phyloP scores from a whole-genome alignment of 2,888 invertebrate genomes.

The Dryadula phaetusa region DNA sequence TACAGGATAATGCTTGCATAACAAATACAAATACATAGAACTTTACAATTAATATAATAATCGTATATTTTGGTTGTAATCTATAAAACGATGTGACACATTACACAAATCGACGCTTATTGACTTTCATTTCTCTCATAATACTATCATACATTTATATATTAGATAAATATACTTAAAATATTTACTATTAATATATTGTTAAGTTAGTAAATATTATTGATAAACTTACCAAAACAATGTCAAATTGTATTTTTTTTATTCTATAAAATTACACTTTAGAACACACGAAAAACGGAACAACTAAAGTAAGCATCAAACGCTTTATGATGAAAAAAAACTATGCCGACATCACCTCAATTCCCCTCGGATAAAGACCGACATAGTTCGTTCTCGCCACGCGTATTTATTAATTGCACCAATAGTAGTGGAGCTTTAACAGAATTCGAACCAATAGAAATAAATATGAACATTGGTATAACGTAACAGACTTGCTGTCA shows the following conservation, averaged over 20 bases:
- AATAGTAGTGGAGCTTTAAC: constrained; percentile 34
- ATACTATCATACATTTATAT: constrained; percentile 40
- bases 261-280: constrained; percentile 56
- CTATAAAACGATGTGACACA: constrained; percentile 27
- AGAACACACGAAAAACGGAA: constrained; percentile 73
- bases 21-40: neutral
- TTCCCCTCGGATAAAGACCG: constrained; percentile 67
- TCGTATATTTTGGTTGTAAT: constrained; percentile 5
- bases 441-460: constrained; percentile 47
- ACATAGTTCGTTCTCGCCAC: constrained; percentile 63
- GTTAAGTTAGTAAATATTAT: constrained; percentile 24
- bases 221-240: constrained; percentile 76
- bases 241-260: constrained; percentile 64
- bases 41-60: constrained; percentile 1
- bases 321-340: constrained; percentile 72
- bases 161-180: constrained; percentile 39
- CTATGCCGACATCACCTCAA: constrained; percentile 66
- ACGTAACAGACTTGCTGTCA: constrained; percentile 64
- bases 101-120: constrained; percentile 55
- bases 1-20: neutral
- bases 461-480: constrained; percentile 42
- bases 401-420: constrained; percentile 44
- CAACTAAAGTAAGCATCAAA: constrained; percentile 72
- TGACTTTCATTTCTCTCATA: constrained; percentile 48
- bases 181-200: constrained; percentile 29